Conservation (phyloP, 2,113 vertebrate species). For the Apaloderma vittatum region DNA sequence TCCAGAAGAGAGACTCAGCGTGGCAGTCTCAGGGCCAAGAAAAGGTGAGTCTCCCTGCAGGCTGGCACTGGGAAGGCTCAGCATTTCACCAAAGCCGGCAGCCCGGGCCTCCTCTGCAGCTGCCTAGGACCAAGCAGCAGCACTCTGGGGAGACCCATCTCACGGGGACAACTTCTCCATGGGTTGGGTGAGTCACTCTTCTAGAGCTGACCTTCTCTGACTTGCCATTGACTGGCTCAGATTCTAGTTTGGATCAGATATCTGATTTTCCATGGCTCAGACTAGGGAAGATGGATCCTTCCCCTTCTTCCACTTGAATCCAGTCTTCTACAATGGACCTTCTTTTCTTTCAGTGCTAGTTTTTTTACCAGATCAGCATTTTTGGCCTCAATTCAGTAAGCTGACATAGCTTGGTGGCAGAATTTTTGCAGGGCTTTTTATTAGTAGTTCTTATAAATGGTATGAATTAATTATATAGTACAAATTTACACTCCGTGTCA, state of each 20-base stretch:
- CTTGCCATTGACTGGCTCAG: neutral
- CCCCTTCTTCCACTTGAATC: neutral
- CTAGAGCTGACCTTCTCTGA: neutral
- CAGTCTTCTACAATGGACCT: neutral
- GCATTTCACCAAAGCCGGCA: neutral
- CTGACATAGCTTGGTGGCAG: neutral
- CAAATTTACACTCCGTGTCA: neutral
- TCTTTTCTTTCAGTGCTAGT: neutral
- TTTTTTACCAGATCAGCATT: neutral
- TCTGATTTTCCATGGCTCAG: rapidly evolving
- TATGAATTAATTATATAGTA: neutral
- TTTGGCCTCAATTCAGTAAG: neutral
- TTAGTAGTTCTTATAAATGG: neutral
- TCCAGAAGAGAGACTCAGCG: neutral
- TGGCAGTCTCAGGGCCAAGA: rapidly evolving
- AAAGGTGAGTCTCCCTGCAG: neutral
- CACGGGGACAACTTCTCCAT: neutral
- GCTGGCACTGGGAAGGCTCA: neutral
- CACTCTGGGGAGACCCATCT: neutral
- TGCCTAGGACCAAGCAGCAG: neutral
- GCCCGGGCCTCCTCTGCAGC: neutral
- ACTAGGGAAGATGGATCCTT: neutral
- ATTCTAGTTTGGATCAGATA: neutral
- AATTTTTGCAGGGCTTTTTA: neutral
- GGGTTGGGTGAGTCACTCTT: neutral